A percentile compares a stretch with the other conserved stretches of the same genome.
Conservation (phyloP, 2,113 vertebrate genomes). For the Pteruthius melanotis region DNA sequence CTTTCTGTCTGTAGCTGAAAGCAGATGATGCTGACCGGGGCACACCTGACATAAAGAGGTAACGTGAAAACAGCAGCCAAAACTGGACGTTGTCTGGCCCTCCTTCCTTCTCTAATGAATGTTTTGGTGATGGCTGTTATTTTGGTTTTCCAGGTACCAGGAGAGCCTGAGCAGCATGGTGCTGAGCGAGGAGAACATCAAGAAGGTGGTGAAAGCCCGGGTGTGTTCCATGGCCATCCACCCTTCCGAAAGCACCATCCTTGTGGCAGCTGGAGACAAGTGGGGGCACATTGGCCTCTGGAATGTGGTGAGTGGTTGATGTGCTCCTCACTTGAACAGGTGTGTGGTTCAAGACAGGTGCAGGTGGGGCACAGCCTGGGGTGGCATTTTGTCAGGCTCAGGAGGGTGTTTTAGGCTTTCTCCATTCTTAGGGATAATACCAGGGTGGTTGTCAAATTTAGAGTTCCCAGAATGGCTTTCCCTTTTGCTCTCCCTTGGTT, state of each 20-base stretch:
- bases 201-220: constrained; percentile 77
- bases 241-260: constrained; percentile 74
- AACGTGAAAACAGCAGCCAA: neutral
- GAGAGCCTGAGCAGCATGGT: constrained; percentile 73
- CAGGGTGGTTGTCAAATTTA: neutral
- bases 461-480: neutral
- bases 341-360: neutral
- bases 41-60: constrained; percentile 60
- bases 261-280: constrained; percentile 85
- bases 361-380: neutral
- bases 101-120: neutral
- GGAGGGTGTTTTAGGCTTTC: neutral
- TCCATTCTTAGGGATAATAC: rapidly evolving
- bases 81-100: neutral
- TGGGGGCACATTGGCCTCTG: constrained; percentile 84
- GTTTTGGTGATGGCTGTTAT: neutral
- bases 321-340: neutral
- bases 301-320: constrained; percentile 76
- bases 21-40: neutral
- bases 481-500: neutral
- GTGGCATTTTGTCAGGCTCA: rapidly evolving
- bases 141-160: constrained; percentile 74
- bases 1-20: constrained; percentile 30
- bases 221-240: constrained; percentile 83
- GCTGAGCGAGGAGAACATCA: constrained; percentile 64